Base-by-base conservation (phyloP, 2,797 vertebrate genomes). In the Falco berigora region DNA sequence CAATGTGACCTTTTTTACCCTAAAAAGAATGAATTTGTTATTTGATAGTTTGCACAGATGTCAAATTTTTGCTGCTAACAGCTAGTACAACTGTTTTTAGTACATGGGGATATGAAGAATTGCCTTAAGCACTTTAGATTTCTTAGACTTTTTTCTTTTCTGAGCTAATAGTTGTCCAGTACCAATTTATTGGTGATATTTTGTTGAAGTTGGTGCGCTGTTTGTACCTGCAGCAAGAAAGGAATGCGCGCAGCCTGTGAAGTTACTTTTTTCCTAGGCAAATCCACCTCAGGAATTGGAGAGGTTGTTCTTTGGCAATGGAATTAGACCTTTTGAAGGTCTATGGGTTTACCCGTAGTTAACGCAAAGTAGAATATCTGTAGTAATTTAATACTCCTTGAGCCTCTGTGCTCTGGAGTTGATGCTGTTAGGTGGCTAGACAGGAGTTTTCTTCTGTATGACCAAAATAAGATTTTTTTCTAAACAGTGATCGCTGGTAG, bases 51-150 rank as follows among this genome's bases (percentile, higher is more conserved):
- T 97, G 91, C 84, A 94, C 94, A 93, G 75, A 92, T 75, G 84
- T 93, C 58, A 68, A 24, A 24, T 69, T 93, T 96, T 94, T 97
- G 95, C 92, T 96, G 95, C 96, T 97, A 98, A 92, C 72, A 95
- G 82, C 67, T 96, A 96, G 94, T 96, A 85, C n/a, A 63, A 6
- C 73, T 88, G 71, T 94, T 96, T 77, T 90, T 89, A 96, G 91
- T 92, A 91, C 88, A 92, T 61, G 97, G 96, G 91, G 95, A 94
- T 97, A 95, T 80, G 74, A 91, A 96, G 87, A 97, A 88, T 95
- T 97, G 97, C 97, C 97, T 98, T 98, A 98, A 97, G 98, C 98
- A 98, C 98, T 98, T 98, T 98, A 97, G 97, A 88, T 15, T 67
- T 68, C 82, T 95, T 89, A 84, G 49, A 40, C 76, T 40, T 52